phyloP scores from a whole-genome alignment of 2,113 vertebrate genomes.

The Dicerorhinus sumatrensis region DNA sequence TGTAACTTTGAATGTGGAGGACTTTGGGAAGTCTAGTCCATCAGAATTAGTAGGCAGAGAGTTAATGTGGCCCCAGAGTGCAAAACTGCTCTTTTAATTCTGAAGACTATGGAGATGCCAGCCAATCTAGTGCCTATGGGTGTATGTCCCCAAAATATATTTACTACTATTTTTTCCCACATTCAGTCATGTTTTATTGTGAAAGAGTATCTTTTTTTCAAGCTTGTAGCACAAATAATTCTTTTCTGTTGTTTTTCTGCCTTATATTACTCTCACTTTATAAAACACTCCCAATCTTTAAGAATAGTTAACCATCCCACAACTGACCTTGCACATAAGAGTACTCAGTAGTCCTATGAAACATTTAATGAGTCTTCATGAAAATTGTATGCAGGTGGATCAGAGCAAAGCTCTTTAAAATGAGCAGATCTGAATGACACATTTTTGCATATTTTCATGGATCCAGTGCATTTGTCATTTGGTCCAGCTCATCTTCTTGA shows the following conservation, averaged over 20 bases:
- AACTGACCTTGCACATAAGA: conserved; percentile 62
- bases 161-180: conserved; percentile 17
- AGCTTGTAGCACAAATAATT: conserved; percentile 34
- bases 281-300: conserved; percentile 79
- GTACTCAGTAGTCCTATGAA: conserved; percentile 74
- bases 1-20: background rate
- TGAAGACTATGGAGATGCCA: background rate
- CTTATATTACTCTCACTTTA: conserved; percentile 81
- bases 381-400: conserved; percentile 78
- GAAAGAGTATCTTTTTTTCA: background rate
- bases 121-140: background rate
- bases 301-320: conserved; percentile 72
- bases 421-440: background rate
- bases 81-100: background rate
- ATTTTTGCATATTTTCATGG: background rate
- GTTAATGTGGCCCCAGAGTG: background rate
- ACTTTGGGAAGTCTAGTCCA: background rate
- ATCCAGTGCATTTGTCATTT: background rate
- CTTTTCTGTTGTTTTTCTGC: conserved; percentile 65
- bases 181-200: background rate
- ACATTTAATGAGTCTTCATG: conserved; percentile 78
- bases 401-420: conserved; percentile 67
- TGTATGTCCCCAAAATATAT: background rate
- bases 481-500: background rate
- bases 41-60: background rate